Evolutionary conservation across 2,888 invertebrate species (phyloP).

Genomic region (Agrochola lychnidis): DNA sequence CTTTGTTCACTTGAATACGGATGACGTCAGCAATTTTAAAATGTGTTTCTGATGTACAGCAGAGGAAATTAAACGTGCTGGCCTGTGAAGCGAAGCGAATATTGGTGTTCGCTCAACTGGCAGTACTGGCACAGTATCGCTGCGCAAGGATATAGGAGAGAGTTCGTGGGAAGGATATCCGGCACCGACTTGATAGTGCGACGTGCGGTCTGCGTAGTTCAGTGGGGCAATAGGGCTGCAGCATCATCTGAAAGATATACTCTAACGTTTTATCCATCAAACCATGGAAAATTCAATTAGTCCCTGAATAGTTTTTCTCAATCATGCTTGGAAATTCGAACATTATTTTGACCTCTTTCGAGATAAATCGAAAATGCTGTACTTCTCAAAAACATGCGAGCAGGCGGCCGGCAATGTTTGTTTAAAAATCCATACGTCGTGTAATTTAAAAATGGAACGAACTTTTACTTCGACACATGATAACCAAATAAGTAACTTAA

Average conservation of each 20-base stretch:
- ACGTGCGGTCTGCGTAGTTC: slow-evolving; percentile 26
- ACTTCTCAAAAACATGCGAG: too few species aligned
- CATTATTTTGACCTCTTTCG: too few species aligned
- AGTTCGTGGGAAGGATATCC: slow-evolving; percentile 53
- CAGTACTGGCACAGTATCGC: slow-evolving; percentile 9
- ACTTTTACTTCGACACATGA: too few species aligned
- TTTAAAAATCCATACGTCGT: too few species aligned
- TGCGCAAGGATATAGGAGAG: slow-evolving; percentile 40
- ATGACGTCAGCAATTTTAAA: slow-evolving; percentile 41
- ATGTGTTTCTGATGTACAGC: slow-evolving; percentile 9
- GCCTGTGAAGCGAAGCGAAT: not conserved
- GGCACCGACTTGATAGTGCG: slow-evolving; percentile 21
- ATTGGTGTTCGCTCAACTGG: not conserved
- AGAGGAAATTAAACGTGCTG: slow-evolving; percentile 37
- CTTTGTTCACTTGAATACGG: slow-evolving; percentile 34
- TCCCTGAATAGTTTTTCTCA: too few species aligned
- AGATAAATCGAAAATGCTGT: too few species aligned
- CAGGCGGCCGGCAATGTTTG: too few species aligned
- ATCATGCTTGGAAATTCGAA: too few species aligned
- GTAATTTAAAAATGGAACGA: too few species aligned
- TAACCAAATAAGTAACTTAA: too few species aligned
- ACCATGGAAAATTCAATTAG: not conserved
- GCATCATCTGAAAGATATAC: not conserved
- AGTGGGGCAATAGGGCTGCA: slow-evolving; percentile 32
- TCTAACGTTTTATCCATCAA: too few species aligned